Evolutionary conservation across 2,888 invertebrate genomes (phyloP).

Genomic region (Scrobipalpa costella): DNA sequence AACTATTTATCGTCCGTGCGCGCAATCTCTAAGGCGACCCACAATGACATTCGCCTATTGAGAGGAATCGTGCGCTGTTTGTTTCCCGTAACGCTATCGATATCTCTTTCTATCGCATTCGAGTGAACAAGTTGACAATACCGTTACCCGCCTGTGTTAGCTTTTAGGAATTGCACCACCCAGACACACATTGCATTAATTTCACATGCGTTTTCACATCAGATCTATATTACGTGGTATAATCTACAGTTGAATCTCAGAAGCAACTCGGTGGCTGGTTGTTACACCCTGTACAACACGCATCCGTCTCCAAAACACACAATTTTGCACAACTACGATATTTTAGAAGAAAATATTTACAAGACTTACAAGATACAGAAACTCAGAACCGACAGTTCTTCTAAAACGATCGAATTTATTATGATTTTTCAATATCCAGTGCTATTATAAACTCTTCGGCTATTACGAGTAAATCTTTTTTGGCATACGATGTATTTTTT

Average conservation of each 20-base stretch:
- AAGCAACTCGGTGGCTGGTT: neutral
- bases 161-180: slow-evolving; percentile 25
- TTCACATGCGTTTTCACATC: slow-evolving; percentile 23
- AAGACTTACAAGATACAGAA: slow-evolving; percentile 32
- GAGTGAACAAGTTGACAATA: neutral
- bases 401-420: slow-evolving; percentile 27
- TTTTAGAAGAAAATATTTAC: slow-evolving; percentile 32
- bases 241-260: slow-evolving; percentile 1
- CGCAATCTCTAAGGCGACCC: too few species aligned
- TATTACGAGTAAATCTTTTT: slow-evolving; percentile 20
- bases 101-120: neutral
- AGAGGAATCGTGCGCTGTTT: too few species aligned
- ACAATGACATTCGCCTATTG: too few species aligned
- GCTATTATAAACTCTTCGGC: slow-evolving; percentile 19
- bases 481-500: slow-evolving; percentile 24
- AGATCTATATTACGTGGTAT: slow-evolving; percentile 27
- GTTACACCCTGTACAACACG: slow-evolving; percentile 1
- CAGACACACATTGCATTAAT: slow-evolving; percentile 25
- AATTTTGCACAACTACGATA: slow-evolving; percentile 27
- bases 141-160: neutral
- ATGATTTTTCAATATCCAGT: slow-evolving; percentile 27
- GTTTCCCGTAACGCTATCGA: neutral
- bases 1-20: too few species aligned
- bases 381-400: slow-evolving; percentile 30
- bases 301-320: slow-evolving; percentile 24